Conservation (phyloP, 2,888 invertebrate species). For the Sinohyriopsis cumingii region DNA sequence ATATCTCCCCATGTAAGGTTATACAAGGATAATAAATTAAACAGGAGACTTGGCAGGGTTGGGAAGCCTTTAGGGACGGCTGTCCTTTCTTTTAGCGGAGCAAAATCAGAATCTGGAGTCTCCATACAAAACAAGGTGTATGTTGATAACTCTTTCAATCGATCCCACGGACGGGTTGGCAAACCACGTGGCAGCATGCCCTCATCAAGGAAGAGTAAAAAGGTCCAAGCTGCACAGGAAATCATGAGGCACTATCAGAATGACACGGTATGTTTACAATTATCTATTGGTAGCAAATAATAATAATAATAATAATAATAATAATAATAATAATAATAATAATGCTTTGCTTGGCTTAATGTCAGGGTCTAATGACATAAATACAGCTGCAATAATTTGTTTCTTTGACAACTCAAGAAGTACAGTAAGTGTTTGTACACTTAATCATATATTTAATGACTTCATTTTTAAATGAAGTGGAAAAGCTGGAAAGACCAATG, state of each 20-base stretch:
- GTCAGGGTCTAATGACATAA: too few species aligned
- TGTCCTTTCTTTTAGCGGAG: background rate
- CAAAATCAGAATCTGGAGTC: background rate
- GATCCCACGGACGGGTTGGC: conserved; percentile 16
- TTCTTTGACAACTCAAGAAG: too few species aligned
- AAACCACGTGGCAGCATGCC: conserved; percentile 17
- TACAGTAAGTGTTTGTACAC: too few species aligned
- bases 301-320: too few species aligned
- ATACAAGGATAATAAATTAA: conserved; percentile 17
- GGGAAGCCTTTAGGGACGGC: conserved; percentile 19
- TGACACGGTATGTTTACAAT: background rate
- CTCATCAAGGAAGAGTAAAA: background rate
- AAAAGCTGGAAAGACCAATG: too few species aligned
- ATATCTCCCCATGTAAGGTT: conserved; percentile 1
- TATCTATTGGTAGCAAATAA: too few species aligned
- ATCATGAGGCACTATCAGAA: conserved; percentile 1
- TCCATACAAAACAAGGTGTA: conserved; percentile 4
- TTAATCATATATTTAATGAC: too few species aligned
- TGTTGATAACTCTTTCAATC: conserved; percentile 18
- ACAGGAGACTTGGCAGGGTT: conserved; percentile 12
- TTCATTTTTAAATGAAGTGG: too few species aligned
- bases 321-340: too few species aligned
- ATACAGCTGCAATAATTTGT: too few species aligned
- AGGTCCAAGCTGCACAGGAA: background rate
- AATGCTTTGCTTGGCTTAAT: too few species aligned